phyloP scores from a whole-genome alignment of 2,888 invertebrate species.

The Nasonia oneida region DNA sequence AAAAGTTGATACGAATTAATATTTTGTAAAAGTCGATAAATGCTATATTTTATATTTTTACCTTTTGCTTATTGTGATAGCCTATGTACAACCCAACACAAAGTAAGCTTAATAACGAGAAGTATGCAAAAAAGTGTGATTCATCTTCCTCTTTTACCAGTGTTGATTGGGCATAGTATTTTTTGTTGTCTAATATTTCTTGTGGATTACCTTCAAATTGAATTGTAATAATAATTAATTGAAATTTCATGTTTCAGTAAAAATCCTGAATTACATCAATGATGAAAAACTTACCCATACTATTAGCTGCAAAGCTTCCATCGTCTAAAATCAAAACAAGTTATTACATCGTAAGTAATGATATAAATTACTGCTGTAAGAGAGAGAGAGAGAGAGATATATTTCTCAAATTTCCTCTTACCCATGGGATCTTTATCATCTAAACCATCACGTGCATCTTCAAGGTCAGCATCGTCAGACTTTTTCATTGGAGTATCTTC shows the following conservation, averaged over 20 bases:
- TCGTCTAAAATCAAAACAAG: slow-evolving; percentile 18
- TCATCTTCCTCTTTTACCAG: slow-evolving; percentile 79
- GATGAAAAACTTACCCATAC: slow-evolving; percentile 27
- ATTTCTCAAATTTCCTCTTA: not conserved
- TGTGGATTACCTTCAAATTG: slow-evolving; percentile 1
- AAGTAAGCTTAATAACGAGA: slow-evolving; percentile 83
- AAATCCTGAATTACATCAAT: slow-evolving; percentile 7
- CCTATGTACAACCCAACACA: slow-evolving; percentile 84
- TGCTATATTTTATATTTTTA: slow-evolving; percentile 65
- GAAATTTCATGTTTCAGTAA: slow-evolving; percentile 3
- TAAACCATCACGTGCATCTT: slow-evolving; percentile 32
- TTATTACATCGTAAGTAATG: not conserved
- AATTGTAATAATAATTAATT: slow-evolving; percentile 5
- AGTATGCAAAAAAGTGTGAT: slow-evolving; percentile 86
- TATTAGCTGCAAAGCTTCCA: not conserved
- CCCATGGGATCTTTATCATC: slow-evolving; percentile 35
- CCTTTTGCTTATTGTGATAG: slow-evolving; percentile 85
- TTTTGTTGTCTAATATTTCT: slow-evolving; percentile 29
- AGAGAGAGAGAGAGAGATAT: not conserved
- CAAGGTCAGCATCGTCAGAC: slow-evolving; percentile 20
- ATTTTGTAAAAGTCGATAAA: not conserved
- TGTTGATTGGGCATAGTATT: slow-evolving; percentile 49
- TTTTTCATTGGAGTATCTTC: slow-evolving; percentile 48
- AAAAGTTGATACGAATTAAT: not conserved
- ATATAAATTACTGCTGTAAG: not conserved